Evolutionary conservation across 2,113 vertebrate species (phyloP).

Genomic region (Oryzias curvinotus): DNA sequence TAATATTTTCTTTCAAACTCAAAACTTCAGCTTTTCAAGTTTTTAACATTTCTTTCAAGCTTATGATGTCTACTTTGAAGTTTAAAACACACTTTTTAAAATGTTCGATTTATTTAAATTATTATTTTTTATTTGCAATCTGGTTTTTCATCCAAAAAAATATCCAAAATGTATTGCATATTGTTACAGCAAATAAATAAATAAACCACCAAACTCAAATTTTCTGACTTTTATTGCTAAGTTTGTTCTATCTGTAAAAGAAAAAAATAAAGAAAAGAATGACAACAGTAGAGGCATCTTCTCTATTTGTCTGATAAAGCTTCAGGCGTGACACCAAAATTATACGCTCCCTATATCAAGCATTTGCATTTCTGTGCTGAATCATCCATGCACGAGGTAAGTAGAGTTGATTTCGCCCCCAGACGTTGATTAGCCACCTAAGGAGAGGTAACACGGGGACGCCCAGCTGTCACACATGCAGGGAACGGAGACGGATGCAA

Average conservation of each 20-base stretch:
- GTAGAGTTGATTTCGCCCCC: slow-evolving; percentile 16
- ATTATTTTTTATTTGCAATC: too few species aligned
- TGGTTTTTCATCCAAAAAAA: too few species aligned
- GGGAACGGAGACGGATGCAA: slow-evolving; percentile 39
- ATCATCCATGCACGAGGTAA: slow-evolving; percentile 5
- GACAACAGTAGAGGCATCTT: not conserved
- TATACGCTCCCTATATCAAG: slow-evolving; percentile 3
- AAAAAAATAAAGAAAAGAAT: not conserved
- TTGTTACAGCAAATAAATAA: too few species aligned
- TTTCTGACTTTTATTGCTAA: too few species aligned
- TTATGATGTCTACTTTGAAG: too few species aligned
- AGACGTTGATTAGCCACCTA: slow-evolving; percentile 55
- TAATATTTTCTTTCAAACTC: too few species aligned
- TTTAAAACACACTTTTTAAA: too few species aligned
- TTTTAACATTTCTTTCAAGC: too few species aligned
- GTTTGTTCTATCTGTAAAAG: not conserved
- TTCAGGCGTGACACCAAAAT: slow-evolving; percentile 3
- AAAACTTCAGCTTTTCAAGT: too few species aligned
- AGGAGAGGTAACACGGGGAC: slow-evolving; percentile 35
- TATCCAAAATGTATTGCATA: too few species aligned
- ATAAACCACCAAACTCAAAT: too few species aligned
- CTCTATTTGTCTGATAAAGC: not conserved
- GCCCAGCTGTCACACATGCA: slow-evolving; percentile 49
- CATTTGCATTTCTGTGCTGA: slow-evolving; percentile 26
- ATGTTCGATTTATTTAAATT: too few species aligned